These are phyloP conservation scores for Macrotrachela quadricornifera DNA, from an alignment of 1,140 invertebrate species.

Conservation along the genomic window DNA sequence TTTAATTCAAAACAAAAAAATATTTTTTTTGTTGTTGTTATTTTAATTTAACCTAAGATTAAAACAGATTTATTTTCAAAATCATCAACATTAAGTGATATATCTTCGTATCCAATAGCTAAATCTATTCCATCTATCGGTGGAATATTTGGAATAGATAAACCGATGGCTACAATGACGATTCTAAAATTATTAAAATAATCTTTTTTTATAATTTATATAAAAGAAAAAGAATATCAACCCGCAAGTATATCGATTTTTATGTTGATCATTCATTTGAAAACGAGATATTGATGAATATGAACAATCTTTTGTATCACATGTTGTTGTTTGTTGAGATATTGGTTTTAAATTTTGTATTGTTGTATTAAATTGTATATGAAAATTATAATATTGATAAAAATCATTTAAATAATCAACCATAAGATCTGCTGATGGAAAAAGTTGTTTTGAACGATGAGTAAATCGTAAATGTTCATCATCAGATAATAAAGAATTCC, in stretches of 20 bases:
- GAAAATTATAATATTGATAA: constrained; percentile 17
- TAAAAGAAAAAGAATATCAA: too few relatives aligned
- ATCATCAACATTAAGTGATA: constrained; percentile 24
- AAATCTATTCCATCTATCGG: constrained; percentile 21
- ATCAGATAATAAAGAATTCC: constrained; percentile 32
- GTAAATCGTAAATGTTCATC: constrained; percentile 22
- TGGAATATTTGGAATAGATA: constrained; percentile 23
- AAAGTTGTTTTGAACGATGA: constrained; percentile 28
- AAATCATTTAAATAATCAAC: constrained; percentile 29
- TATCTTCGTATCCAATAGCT: constrained; percentile 22
- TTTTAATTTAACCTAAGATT: constrained; percentile 24
- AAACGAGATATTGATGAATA: too few relatives aligned
- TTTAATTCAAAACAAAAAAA: neutral
- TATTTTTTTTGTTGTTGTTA: too few relatives aligned
- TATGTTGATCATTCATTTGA: too few relatives aligned
- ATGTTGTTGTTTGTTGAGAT: too few relatives aligned
- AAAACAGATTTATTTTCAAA: constrained; percentile 32
- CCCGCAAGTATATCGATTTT: too few relatives aligned
- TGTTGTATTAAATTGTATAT: constrained; percentile 16
- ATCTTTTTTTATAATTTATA: too few relatives aligned
- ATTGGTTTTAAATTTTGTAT: too few relatives aligned
- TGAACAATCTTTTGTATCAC: too few relatives aligned
- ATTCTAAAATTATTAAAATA: too few relatives aligned
- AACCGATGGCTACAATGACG: constrained; percentile 29
- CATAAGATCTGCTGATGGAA: constrained; percentile 24